Evolutionary conservation across 2,888 invertebrate species (phyloP).

Genomic region (Harpagoxenus sublaevis): DNA sequence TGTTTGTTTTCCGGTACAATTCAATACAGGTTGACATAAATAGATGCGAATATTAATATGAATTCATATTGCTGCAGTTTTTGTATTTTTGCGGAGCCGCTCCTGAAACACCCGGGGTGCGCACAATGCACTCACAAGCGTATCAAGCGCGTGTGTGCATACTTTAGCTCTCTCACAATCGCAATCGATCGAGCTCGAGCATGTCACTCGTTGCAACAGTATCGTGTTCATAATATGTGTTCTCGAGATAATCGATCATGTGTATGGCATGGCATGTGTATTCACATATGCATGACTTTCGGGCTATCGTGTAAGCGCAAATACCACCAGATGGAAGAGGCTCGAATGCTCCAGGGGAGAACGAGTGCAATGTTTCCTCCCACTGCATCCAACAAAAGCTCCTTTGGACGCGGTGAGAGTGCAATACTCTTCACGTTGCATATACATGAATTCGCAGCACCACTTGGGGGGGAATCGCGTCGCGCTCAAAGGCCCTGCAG

Average conservation of each 20-base stretch:
- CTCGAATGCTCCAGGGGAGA: conserved; percentile 50
- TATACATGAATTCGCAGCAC: conserved; percentile 14
- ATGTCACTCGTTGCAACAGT: background rate
- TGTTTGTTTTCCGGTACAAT: background rate
- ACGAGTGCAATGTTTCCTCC: conserved; percentile 49
- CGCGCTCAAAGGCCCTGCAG: background rate
- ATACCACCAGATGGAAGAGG: conserved; percentile 3
- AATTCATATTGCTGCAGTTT: background rate
- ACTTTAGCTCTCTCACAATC: conserved; percentile 34
- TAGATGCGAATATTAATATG: background rate
- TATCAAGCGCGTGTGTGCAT: background rate
- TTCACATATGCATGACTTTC: conserved; percentile 40
- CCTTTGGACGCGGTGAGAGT: conserved; percentile 66
- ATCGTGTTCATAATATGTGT: background rate
- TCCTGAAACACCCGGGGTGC: conserved; percentile 3
- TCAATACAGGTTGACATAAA: background rate
- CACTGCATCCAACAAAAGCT: conserved; percentile 68
- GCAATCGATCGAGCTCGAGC: conserved; percentile 16
- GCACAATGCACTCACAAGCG: background rate
- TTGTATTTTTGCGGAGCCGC: background rate
- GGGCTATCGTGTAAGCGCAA: conserved; percentile 38
- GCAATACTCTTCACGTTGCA: conserved; percentile 57
- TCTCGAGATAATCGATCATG: conserved; percentile 24
- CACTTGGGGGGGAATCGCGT: background rate
- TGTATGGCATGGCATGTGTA: conserved; percentile 21